Base-by-base conservation (phyloP, 53 echinoderm and acorn worm genomes). In the Astropecten irregularis region DNA sequence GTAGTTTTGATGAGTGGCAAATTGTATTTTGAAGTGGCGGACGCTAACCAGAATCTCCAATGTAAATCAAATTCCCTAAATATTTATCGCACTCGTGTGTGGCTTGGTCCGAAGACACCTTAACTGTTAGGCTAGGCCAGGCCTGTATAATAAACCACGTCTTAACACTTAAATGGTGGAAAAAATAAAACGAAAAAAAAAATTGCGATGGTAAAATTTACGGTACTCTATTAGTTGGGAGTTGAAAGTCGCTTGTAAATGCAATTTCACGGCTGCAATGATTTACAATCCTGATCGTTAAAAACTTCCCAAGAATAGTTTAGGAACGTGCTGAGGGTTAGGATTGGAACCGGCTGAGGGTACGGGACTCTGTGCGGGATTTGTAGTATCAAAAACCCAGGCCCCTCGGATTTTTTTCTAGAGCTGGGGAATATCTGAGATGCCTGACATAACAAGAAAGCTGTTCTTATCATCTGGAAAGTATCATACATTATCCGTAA, bases 381-480 rank as follows among this genome's bases (percentile, higher is more conserved):
- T n/a, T n/a, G n/a, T n/a, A n/a, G n/a, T n/a, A n/a, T n/a, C n/a
- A n/a, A n/a, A n/a, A n/a, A n/a, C n/a, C n/a, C n/a, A n/a, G n/a
- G n/a, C n/a, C n/a, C n/a, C n/a, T n/a, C n/a, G n/a, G n/a, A n/a
- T n/a, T n/a, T n/a, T n/a, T n/a, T n/a, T n/a, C n/a, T n/a, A n/a
- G n/a, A n/a, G n/a, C n/a, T n/a, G 35, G 37, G 74, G 55, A 40
- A 79, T 79, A 47, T 57, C 79, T 60, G 47, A 15, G 44, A 79
- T 79, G 62, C 79, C 79, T 27, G 38, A 23, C 58, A 76, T 76
- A 42, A 4, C 46, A 2, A 25, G 61, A 40, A 42, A 42, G 32
- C 47, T 79, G 79, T 16, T 61, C 46, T 62, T 59, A 61, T 61
- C 79, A 79, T 79, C 79, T 79, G 62, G 47, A 32, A 40, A 13